Percentiles rank a stretch among this genome's conserved stretches.
phyloP scores from a whole-genome alignment of 2,113 vertebrate species.

The Sphyrna mokarran region DNA sequence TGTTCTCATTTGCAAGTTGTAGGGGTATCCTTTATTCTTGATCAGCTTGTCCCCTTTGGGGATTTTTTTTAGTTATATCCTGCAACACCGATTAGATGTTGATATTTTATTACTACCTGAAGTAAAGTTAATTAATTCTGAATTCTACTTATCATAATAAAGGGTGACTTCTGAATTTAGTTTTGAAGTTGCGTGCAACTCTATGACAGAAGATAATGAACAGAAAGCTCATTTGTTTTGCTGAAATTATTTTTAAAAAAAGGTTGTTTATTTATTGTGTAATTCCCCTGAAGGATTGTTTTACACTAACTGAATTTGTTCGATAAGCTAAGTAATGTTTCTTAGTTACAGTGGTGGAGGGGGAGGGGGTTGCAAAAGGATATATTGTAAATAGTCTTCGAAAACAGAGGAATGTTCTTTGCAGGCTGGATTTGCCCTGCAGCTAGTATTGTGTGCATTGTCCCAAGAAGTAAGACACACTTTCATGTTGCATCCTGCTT shows the following conservation, averaged over 20 bases:
- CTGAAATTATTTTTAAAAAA: neutral
- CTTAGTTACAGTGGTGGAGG: neutral
- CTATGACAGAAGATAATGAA: neutral
- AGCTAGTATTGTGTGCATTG: neutral
- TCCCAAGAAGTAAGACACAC: neutral
- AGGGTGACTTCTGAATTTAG: neutral
- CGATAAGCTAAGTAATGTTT: neutral
- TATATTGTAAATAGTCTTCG: neutral
- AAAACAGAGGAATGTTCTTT: neutral
- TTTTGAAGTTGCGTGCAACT: neutral
- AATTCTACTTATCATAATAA: neutral
- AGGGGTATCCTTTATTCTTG: neutral
- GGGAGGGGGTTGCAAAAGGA: neutral
- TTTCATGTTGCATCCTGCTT: conserved; percentile 10
- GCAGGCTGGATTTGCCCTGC: neutral
- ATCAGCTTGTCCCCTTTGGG: neutral
- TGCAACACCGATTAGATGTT: neutral
- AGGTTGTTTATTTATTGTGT: neutral
- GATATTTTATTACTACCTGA: neutral
- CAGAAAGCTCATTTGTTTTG: neutral
- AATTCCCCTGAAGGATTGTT: neutral
- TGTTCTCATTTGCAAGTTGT: neutral
- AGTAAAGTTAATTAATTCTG: neutral
- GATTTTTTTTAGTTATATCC: neutral
- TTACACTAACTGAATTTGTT: neutral